These are phyloP conservation scores for Mastacembelus armatus DNA, from an alignment of 2,797 vertebrate genomes.

Conservation along the genomic window DNA sequence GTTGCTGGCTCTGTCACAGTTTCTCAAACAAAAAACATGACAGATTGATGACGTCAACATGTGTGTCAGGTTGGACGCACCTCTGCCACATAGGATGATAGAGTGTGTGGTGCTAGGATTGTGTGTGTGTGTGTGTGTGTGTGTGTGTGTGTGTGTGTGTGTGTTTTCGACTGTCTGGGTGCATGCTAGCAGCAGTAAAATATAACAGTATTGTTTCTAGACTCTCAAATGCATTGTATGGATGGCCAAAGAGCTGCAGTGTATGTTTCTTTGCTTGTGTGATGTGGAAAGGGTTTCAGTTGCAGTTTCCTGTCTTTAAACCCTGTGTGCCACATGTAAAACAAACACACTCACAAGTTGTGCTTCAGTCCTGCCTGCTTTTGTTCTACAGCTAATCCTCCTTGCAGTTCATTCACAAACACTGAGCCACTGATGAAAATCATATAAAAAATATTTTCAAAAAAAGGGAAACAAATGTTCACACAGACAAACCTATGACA, in stretches of 20 bases:
- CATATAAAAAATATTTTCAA: not conserved
- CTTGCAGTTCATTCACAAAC: slow-evolving; percentile 44
- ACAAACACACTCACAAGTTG: slow-evolving; percentile 25
- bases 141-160: slow-evolving; percentile 7
- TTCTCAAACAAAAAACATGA: slow-evolving; percentile 52
- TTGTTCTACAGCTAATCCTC: slow-evolving; percentile 56
- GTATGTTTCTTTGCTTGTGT: slow-evolving; percentile 30
- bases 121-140: slow-evolving; percentile 6
- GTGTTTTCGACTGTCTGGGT: not conserved
- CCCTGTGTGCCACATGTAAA: slow-evolving; percentile 47
- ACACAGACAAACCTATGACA: too few relatives aligned
- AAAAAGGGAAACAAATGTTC: not conserved
- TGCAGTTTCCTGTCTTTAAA: slow-evolving; percentile 70
- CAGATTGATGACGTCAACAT: slow-evolving; percentile 47
- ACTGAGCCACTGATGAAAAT: not conserved
- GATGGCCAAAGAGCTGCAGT: not conserved
- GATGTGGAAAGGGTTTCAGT: slow-evolving; percentile 28
- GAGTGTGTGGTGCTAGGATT: not conserved
- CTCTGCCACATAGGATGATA: not conserved
- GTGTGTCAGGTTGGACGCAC: slow-evolving; percentile 20
- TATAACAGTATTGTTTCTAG: not conserved
- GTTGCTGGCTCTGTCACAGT: slow-evolving; percentile 46
- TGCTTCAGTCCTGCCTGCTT: slow-evolving; percentile 28
- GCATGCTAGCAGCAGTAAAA: not conserved
- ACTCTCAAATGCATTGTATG: not conserved